Evolutionary conservation across 2,888 invertebrate species (phyloP).

Genomic region (Macrosiphum euphorbiae): DNA sequence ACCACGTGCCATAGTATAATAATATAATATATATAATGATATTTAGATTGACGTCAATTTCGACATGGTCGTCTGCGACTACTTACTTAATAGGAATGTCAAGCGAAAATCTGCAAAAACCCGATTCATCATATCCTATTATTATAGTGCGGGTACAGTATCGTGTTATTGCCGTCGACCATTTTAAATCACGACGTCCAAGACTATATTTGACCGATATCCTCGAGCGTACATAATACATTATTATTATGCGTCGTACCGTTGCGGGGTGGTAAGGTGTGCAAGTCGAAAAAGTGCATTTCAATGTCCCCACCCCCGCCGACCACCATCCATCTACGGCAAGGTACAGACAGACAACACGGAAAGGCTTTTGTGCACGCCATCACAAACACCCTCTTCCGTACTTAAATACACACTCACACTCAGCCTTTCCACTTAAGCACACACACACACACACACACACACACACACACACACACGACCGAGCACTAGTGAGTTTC

Average conservation of each 20-base stretch:
- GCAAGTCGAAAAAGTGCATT: constrained; percentile 46
- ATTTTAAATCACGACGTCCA: neutral
- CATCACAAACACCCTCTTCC: neutral
- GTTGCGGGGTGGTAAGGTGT: neutral
- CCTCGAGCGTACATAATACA: neutral
- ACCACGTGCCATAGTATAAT: neutral
- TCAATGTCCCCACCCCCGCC: constrained; percentile 37
- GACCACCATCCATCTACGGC: neutral
- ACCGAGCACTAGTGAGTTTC: neutral
- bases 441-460: neutral
- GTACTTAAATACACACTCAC: neutral
- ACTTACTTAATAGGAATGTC: neutral
- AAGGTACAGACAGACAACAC: constrained; percentile 25
- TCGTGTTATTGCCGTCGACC: neutral
- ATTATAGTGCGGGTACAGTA: neutral
- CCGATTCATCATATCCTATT: neutral
- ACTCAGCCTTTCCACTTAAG: neutral
- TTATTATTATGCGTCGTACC: neutral
- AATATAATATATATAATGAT: too few relatives aligned
- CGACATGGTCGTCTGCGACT: neutral
- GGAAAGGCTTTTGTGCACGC: constrained; percentile 57
- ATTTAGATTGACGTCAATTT: neutral
- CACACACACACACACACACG: neutral
- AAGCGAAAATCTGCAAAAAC: neutral
- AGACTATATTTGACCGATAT: neutral